Evolutionary conservation across 92 coral and sea anemone genomes (phyloP).

Genomic region (Pocillopora meandrina): DNA sequence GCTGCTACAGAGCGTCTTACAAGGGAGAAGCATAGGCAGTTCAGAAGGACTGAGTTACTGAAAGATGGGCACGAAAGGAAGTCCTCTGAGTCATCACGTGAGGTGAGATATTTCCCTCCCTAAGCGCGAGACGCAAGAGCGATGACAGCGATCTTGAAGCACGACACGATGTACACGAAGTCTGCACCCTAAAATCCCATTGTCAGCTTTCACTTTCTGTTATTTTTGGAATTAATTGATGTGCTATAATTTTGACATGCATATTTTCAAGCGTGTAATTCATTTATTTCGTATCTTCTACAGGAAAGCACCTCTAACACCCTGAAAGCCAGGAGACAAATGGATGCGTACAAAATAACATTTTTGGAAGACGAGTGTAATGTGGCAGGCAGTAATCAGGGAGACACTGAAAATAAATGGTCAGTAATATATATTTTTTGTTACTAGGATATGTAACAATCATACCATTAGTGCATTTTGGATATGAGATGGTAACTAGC

Average conservation of each 20-base stretch:
- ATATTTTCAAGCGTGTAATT: neutral
- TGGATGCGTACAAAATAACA: no score
- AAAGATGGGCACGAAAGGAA: neutral
- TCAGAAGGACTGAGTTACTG: neutral
- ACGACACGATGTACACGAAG: neutral
- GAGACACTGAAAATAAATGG: no score
- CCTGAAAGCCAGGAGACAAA: no score
- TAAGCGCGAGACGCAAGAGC: neutral
- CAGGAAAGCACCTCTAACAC: neutral
- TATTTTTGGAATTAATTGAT: no score
- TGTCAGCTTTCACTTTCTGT: no score
- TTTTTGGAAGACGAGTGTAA: no score
- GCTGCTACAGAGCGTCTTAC: conserved; percentile 3
- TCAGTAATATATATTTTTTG: no score
- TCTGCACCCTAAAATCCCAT: no score
- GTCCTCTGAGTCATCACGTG: neutral
- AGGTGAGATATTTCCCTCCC: neutral
- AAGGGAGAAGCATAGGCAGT: neutral
- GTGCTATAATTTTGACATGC: neutral
- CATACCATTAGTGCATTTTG: no score
- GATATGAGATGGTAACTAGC: no score
- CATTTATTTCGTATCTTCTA: neutral
- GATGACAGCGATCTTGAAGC: neutral
- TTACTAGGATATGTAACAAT: no score
- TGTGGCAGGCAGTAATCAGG: neutral